phyloP scores from a whole-genome alignment of 1,140 invertebrate species.

The Brachionus koreanus region DNA sequence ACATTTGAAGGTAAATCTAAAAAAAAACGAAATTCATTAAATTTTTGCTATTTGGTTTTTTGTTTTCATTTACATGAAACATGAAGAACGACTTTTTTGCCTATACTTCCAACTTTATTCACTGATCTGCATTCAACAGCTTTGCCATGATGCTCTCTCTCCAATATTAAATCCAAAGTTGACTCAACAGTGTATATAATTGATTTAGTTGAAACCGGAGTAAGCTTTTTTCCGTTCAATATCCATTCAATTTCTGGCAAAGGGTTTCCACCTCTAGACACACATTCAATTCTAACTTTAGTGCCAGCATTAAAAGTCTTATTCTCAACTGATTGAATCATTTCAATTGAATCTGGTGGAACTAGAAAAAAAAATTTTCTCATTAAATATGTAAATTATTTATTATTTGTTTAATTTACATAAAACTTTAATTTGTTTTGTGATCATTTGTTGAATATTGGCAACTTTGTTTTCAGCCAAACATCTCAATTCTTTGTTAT shows the following conservation, averaged over 20 bases:
- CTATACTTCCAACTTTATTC: slow-evolving; percentile 26
- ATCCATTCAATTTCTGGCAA: slow-evolving; percentile 39
- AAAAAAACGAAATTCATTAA: not conserved
- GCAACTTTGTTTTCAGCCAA: slow-evolving; percentile 21
- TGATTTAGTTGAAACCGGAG: not conserved
- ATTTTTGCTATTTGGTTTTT: not conserved
- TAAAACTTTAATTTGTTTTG: slow-evolving; percentile 36
- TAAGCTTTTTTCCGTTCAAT: not conserved
- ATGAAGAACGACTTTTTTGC: slow-evolving; percentile 1
- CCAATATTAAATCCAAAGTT: slow-evolving; percentile 2
- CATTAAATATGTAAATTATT: slow-evolving; percentile 22
- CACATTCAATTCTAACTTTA: slow-evolving; percentile 9
- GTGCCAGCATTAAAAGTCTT: slow-evolving; percentile 3
- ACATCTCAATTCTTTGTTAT: slow-evolving; percentile 39
- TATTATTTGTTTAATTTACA: not conserved
- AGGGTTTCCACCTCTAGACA: slow-evolving; percentile 37
- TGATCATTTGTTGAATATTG: slow-evolving; percentile 41
- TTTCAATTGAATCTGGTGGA: slow-evolving; percentile 23
- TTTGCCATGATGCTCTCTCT: slow-evolving; percentile 33
- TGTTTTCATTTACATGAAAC: slow-evolving; percentile 33
- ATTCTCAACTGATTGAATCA: slow-evolving; percentile 14
- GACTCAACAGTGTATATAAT: slow-evolving; percentile 34
- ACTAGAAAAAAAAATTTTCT: not conserved
- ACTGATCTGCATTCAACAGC: slow-evolving; percentile 1
- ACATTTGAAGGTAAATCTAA: slow-evolving; percentile 39